Conservation (phyloP, 64 coral and sea anemone species). For the Catalaphyllia jardinei region DNA sequence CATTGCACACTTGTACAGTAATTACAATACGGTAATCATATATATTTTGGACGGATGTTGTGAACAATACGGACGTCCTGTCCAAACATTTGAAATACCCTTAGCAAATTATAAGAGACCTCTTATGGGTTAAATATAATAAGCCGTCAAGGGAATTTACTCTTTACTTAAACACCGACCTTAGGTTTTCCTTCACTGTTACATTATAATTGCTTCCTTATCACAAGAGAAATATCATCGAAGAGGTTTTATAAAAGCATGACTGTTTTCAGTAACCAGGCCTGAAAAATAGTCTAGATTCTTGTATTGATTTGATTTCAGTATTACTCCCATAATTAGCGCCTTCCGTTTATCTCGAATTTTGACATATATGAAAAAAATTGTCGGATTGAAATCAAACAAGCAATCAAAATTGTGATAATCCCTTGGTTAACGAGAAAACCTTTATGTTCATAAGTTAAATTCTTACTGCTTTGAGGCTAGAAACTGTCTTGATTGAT, state of each 20-base stretch:
- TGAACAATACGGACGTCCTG: slow-evolving; percentile 9
- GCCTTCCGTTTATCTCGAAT: neutral
- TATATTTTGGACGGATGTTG: slow-evolving; percentile 18
- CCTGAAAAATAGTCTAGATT: neutral
- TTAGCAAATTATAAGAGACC: neutral
- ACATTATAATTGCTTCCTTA: neutral
- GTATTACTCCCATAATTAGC: neutral
- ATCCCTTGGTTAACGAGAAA: slow-evolving; percentile 10
- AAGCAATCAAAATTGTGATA: neutral
- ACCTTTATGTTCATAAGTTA: neutral
- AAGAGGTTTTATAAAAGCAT: neutral
- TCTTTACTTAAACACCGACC: neutral
- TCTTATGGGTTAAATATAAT: neutral
- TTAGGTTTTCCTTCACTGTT: neutral
- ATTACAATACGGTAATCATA: neutral
- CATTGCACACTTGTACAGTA: neutral
- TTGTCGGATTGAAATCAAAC: neutral
- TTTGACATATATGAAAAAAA: slow-evolving; percentile 8
- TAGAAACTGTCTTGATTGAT: too few species aligned
- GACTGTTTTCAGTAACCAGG: neutral
- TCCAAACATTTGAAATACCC: slow-evolving; percentile 11
- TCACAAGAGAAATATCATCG: neutral
- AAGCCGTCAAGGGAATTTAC: neutral
- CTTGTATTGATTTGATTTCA: neutral
- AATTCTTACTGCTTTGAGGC: neutral